A percentile compares a stretch with the other conserved stretches of the same genome.
phyloP scores from a whole-genome alignment of 2,888 invertebrate genomes.

The Cantharis lateralis region DNA sequence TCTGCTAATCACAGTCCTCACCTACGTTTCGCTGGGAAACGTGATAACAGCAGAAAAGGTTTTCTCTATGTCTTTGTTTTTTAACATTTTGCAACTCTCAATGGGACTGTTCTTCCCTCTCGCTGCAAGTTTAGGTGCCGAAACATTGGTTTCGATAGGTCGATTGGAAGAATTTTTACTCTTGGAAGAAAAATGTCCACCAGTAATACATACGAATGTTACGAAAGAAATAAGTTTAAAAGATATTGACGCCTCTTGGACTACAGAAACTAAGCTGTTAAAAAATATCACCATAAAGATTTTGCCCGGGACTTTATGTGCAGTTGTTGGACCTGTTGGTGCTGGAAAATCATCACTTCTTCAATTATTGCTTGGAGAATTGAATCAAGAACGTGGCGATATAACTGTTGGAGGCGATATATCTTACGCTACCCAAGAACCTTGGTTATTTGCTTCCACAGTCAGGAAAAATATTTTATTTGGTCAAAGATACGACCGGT shows the following conservation, averaged over 20 bases:
- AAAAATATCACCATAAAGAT: conserved; percentile 54
- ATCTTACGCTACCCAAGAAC: conserved; percentile 68
- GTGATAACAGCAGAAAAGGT: conserved; percentile 59
- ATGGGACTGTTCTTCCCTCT: conserved; percentile 66
- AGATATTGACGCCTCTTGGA: conserved; percentile 45
- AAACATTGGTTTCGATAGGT: conserved; percentile 60
- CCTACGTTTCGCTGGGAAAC: conserved; percentile 71
- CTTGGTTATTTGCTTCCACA: conserved; percentile 67
- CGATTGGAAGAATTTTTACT: conserved; percentile 63
- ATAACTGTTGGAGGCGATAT: conserved; percentile 59
- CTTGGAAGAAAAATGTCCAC: conserved; percentile 60
- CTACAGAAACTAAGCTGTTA: conserved; percentile 32
- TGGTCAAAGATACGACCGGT: conserved; percentile 59
- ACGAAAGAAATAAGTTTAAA: conserved; percentile 38
- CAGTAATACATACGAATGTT: not conserved
- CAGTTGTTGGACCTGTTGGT: conserved; percentile 87
- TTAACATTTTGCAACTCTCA: conserved; percentile 57
- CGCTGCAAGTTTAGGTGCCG: conserved; percentile 63
- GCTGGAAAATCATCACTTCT: conserved; percentile 72
- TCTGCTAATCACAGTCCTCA: conserved; percentile 75
- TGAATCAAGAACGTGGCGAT: conserved; percentile 59
- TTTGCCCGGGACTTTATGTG: conserved; percentile 63
- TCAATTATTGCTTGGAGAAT: conserved; percentile 63
- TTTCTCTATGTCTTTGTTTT: conserved; percentile 56
- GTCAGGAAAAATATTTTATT: conserved; percentile 73